Percentiles rank a stretch among this genome's conserved stretches.
Conservation (phyloP, 2,797 vertebrate species). For the Moxostoma hubbsi region DNA sequence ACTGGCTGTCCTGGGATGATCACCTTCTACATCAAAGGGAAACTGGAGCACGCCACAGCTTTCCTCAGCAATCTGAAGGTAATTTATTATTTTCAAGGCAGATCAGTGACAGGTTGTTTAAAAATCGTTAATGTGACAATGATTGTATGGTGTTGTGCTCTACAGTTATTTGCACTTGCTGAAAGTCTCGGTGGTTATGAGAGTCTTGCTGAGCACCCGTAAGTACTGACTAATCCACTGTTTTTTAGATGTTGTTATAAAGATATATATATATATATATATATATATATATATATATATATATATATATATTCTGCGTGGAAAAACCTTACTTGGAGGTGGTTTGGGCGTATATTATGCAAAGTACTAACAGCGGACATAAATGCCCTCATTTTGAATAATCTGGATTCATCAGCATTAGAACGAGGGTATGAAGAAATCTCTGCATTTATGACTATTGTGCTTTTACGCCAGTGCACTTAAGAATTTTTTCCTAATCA, state of each 20-base stretch:
- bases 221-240: constrained; percentile 70
- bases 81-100: constrained; percentile 46
- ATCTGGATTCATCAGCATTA: too few species aligned
- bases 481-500: too few species aligned
- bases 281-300: too few species aligned
- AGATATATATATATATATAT: too few species aligned
- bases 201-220: constrained; percentile 96
- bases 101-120: neutral
- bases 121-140: neutral
- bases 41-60: constrained; percentile 75
- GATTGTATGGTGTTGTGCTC: neutral
- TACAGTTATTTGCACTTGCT: constrained; percentile 85
- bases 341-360: too few species aligned
- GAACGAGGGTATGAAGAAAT: too few species aligned
- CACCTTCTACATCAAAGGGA: constrained; percentile 89
- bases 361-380: too few species aligned
- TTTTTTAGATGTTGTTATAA: neutral
- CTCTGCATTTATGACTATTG: too few species aligned
- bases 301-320: too few species aligned
- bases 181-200: constrained; percentile 95
- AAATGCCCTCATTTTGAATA: too few species aligned
- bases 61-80: constrained; percentile 92
- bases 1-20: constrained; percentile 90
- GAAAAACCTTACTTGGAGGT: too few species aligned
- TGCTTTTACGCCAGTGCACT: too few species aligned